These are phyloP conservation scores for Phataginus tricuspis DNA, from an alignment of 2,797 vertebrate genomes.

Conservation along the genomic window DNA sequence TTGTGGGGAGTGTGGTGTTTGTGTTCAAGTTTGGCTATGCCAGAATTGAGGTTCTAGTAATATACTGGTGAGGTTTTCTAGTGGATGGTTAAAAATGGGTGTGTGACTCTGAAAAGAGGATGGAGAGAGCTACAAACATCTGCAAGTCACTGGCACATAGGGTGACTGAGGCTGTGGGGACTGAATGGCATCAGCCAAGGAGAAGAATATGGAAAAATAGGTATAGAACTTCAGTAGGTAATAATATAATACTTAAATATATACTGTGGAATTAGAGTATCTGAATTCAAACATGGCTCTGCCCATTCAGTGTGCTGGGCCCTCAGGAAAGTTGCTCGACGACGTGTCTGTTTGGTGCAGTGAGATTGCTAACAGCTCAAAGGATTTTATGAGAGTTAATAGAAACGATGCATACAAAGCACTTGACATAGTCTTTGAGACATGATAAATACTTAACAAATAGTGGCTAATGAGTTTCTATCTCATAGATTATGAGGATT, in stretches of 20 bases:
- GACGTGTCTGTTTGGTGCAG: background rate
- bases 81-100: background rate
- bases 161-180: background rate
- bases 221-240: background rate
- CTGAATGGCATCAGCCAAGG: background rate
- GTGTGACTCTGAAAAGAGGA: background rate
- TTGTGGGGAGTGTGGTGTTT: background rate
- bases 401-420: background rate
- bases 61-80: background rate
- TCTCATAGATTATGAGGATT: background rate
- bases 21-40: background rate
- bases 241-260: background rate
- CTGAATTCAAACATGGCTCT: background rate
- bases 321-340: background rate
- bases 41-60: background rate
- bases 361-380: background rate
- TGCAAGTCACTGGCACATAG: background rate
- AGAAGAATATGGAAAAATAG: background rate
- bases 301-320: background rate
- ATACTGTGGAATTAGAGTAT: background rate
- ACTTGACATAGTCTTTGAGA: background rate
- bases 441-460: background rate
- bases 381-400: background rate
- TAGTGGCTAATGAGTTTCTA: background rate
- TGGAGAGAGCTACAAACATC: slow-evolving; percentile 1